Evolutionary conservation across 2,113 vertebrate genomes (phyloP).

Genomic region (Aramus guarauna): DNA sequence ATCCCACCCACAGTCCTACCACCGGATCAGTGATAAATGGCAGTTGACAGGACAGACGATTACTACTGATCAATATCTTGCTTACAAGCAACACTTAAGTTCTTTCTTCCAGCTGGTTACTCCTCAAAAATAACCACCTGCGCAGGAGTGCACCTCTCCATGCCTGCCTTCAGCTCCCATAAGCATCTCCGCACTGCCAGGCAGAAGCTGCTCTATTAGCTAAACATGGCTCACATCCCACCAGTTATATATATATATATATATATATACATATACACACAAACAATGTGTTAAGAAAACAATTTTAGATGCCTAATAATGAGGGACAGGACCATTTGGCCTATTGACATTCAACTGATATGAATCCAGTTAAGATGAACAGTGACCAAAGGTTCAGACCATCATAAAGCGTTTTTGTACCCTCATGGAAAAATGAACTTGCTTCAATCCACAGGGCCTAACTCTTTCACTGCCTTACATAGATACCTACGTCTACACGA

Average conservation of each 20-base stretch:
- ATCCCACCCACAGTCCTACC: neutral
- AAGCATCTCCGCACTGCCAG: neutral
- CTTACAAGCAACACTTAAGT: neutral
- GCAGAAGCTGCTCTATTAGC: neutral
- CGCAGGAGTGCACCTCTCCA: neutral
- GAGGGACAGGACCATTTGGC: neutral
- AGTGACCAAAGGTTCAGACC: neutral
- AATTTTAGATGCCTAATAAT: neutral
- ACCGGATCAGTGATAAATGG: neutral
- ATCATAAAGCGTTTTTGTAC: rapidly evolving
- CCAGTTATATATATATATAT: neutral
- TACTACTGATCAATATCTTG: neutral
- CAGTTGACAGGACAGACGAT: neutral
- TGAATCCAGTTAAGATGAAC: neutral
- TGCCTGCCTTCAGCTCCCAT: neutral
- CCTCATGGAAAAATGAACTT: neutral
- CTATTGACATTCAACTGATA: neutral
- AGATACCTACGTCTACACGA: neutral
- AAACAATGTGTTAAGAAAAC: neutral
- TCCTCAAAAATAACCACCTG: neutral
- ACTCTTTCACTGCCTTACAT: neutral
- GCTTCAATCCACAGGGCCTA: neutral
- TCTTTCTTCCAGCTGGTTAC: neutral
- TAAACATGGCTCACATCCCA: neutral
- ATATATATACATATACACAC: too few relatives aligned